Evolutionary conservation across 2,113 vertebrate species (phyloP).

Genomic region (Dinomys branickii): DNA sequence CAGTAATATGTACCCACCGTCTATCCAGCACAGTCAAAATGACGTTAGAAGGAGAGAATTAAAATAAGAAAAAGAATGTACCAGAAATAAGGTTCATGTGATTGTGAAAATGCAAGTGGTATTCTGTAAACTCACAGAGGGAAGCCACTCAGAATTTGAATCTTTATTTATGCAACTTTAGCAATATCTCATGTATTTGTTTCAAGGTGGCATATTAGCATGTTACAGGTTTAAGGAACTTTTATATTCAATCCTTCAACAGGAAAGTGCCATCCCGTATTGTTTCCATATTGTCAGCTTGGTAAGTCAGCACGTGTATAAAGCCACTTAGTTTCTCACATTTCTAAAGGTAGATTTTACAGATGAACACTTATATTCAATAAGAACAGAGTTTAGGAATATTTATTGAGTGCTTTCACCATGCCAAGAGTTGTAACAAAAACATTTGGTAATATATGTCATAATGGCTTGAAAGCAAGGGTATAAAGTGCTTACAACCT

Average conservation of each 20-base stretch:
- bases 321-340: not conserved
- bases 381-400: not conserved
- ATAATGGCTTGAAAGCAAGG: constrained; percentile 34
- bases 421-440: not conserved
- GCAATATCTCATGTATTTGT: not conserved
- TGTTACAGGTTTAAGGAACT: not conserved
- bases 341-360: constrained; percentile 14
- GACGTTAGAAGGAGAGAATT: not conserved
- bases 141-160: not conserved
- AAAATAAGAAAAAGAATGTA: not conserved
- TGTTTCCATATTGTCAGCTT: not conserved
- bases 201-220: not conserved
- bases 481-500: not conserved
- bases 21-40: not conserved
- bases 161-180: not conserved
- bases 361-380: not conserved
- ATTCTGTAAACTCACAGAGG: not conserved
- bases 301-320: not conserved
- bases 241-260: not conserved
- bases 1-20: not conserved
- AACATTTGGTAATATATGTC: not conserved
- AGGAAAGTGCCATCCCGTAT: not conserved
- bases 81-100: not conserved
- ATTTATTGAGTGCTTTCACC: constrained; percentile 1
- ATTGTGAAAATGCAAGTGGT: not conserved